Conservation (phyloP, 2,888 invertebrate genomes). For the Ashinkailepas kermadecensis region DNA sequence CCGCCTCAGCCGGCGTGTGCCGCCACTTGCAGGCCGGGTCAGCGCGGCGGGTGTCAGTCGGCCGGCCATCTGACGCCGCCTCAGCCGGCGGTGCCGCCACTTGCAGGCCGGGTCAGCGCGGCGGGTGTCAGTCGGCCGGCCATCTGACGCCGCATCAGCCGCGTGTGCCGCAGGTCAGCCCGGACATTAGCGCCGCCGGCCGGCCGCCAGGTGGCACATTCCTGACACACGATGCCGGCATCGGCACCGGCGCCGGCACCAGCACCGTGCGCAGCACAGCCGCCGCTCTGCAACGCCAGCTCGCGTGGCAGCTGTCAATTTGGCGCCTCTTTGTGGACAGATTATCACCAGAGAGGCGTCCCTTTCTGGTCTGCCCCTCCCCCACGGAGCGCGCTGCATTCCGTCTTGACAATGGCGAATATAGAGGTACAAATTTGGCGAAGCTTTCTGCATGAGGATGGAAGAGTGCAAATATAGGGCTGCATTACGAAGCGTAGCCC, state of each 20-base stretch:
- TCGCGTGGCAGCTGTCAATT: constrained; percentile 3
- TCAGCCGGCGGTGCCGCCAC: too few relatives aligned
- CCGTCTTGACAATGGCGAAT: too few relatives aligned
- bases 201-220: neutral
- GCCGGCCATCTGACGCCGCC: neutral
- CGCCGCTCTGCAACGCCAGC: neutral
- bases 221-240: neutral
- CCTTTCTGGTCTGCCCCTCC: too few relatives aligned
- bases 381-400: too few relatives aligned
- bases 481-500: too few relatives aligned
- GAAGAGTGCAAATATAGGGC: too few relatives aligned
- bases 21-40: neutral
- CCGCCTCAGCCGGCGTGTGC: neutral
- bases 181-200: neutral
- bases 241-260: too few relatives aligned
- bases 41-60: neutral
- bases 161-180: neutral
- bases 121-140: neutral
- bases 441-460: too few relatives aligned
- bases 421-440: too few relatives aligned
- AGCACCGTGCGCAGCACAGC: neutral
- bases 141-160: neutral
- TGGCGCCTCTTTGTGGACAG: neutral
- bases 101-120: neutral
- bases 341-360: neutral